Percentiles rank a stretch among this genome's conserved stretches.
Conservation (phyloP, 2,797 vertebrate genomes). For the Staurois parvus region DNA sequence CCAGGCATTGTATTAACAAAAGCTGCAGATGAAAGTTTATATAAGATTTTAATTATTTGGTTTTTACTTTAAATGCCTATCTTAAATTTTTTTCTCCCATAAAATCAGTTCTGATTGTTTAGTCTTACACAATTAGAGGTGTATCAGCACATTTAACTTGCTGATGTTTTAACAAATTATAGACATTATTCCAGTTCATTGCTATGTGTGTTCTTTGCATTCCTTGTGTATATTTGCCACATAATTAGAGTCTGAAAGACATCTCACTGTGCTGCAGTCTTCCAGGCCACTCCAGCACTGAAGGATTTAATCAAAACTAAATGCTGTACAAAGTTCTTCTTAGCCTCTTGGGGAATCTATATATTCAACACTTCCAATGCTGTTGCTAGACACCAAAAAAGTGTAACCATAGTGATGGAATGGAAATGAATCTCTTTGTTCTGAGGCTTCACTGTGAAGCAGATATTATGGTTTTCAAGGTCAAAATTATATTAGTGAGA, state of each 20-base stretch:
- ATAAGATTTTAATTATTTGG: neutral
- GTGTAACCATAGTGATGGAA: slow-evolving; percentile 87
- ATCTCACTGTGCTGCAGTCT: slow-evolving; percentile 25
- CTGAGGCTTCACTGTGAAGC: slow-evolving; percentile 79
- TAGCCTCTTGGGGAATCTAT: slow-evolving; percentile 74
- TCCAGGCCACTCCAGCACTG: slow-evolving; percentile 59
- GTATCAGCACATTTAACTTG: neutral
- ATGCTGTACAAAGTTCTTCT: slow-evolving; percentile 75
- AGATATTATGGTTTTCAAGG: slow-evolving; percentile 81
- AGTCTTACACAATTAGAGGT: neutral
- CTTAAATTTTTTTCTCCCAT: neutral
- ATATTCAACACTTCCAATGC: slow-evolving; percentile 75
- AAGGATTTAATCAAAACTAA: slow-evolving; percentile 77
- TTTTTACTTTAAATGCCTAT: neutral
- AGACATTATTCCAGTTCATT: slow-evolving; percentile 7
- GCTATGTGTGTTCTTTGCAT: slow-evolving; percentile 1
- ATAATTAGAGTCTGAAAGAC: slow-evolving; percentile 19
- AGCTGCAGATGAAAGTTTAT: neutral
- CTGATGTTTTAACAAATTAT: slow-evolving; percentile 36
- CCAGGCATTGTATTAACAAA: no score
- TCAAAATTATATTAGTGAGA: slow-evolving; percentile 81
- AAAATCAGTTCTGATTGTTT: neutral
- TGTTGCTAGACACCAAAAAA: slow-evolving; percentile 70
- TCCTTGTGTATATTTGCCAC: slow-evolving; percentile 18
- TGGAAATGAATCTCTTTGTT: slow-evolving; percentile 84